phyloP scores from a whole-genome alignment of 2,888 invertebrate species.

The Cremastobaeus sp. region DNA sequence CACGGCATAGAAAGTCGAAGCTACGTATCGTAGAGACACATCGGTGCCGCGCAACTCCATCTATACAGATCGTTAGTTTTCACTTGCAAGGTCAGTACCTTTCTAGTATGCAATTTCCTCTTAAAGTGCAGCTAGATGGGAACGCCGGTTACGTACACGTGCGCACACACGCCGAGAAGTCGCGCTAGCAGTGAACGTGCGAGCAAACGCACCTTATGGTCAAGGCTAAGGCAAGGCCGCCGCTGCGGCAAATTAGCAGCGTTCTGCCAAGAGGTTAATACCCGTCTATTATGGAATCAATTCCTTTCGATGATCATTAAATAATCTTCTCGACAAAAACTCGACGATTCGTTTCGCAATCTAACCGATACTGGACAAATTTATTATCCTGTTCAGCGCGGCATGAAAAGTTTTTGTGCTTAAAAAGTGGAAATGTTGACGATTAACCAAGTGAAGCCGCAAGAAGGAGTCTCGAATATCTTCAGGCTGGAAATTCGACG shows the following conservation, averaged over 20 bases:
- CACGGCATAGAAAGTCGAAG: conserved; percentile 23
- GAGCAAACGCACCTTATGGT: conserved; percentile 53
- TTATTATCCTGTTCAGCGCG: too few species aligned
- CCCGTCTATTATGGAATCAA: conserved; percentile 35
- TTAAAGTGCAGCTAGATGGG: conserved; percentile 23
- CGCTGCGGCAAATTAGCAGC: conserved; percentile 36
- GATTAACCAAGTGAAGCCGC: too few species aligned
- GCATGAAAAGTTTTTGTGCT: too few species aligned
- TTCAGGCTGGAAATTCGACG: too few species aligned
- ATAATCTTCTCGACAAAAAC: conserved; percentile 16
- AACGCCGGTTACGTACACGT: conserved; percentile 33
- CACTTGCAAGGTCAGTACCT: conserved; percentile 58
- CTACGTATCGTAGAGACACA: conserved; percentile 1
- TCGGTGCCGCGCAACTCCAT: conserved; percentile 18
- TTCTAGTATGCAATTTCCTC: conserved; percentile 51
- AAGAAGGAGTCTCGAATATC: too few species aligned
- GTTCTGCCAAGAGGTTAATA: conserved; percentile 38
- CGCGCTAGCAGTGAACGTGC: conserved; percentile 49
- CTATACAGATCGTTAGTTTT: conserved; percentile 41
- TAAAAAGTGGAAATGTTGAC: too few species aligned
- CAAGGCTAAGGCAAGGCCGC: conserved; percentile 56
- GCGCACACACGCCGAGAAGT: conserved; percentile 29
- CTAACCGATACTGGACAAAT: too few species aligned
- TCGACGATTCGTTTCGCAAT: too few species aligned
- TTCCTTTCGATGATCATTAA: conserved; percentile 14